These are phyloP conservation scores for Myotis myotis DNA, from an alignment of 2,797 vertebrate genomes.

Conservation along the genomic window DNA sequence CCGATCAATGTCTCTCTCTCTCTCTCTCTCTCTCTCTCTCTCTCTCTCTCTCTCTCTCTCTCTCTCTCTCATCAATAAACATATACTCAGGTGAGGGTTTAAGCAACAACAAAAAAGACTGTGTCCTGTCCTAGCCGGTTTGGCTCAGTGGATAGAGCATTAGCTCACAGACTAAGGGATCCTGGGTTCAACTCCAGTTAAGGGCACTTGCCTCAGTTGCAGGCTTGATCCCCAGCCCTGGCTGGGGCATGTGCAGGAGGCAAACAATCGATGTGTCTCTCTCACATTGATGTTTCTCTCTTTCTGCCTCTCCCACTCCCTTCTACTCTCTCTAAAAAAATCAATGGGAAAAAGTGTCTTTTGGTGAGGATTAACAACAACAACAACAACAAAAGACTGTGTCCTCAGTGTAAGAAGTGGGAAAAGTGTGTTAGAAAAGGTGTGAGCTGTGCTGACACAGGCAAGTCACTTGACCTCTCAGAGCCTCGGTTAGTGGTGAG, in stretches of 20 bases:
- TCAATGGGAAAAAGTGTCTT: not conserved
- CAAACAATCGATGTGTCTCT: not conserved
- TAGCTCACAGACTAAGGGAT: not conserved
- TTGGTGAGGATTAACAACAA: not conserved
- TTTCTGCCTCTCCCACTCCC: not conserved
- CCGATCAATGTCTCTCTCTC: not conserved
- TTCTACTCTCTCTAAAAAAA: not conserved
- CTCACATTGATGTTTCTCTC: not conserved
- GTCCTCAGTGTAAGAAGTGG: not conserved
- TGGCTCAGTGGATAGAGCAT: too few relatives aligned
- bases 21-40: too few relatives aligned
- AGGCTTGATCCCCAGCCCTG: not conserved
- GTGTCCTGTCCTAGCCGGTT: too few relatives aligned
- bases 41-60: too few relatives aligned
- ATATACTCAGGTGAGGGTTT: too few relatives aligned
- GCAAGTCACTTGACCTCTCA: not conserved
- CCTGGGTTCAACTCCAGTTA: not conserved
- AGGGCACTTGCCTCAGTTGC: not conserved
- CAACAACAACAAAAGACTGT: not conserved
- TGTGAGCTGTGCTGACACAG: not conserved
- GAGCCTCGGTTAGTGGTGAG: not conserved
- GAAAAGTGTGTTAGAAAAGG: not conserved
- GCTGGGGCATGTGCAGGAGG: too few relatives aligned
- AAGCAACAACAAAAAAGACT: too few relatives aligned
- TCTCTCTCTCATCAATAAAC: too few relatives aligned